Percentiles rank a stretch among this genome's conserved stretches.
These are phyloP conservation scores for Toxotes lorentzi DNA, from an alignment of 2,797 vertebrate genomes.

Conservation along the genomic window DNA sequence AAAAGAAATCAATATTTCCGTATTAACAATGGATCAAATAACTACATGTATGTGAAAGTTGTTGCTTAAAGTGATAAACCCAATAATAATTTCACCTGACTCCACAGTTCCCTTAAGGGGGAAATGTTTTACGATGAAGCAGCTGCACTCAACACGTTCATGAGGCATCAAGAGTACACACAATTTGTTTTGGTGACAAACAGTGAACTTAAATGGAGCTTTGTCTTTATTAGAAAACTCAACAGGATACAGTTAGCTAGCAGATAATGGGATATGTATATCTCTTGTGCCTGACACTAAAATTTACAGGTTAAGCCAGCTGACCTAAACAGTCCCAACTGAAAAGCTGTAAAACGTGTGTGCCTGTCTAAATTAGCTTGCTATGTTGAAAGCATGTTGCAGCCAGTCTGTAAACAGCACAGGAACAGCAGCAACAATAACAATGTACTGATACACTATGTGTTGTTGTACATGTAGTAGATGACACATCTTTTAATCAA, in stretches of 20 bases:
- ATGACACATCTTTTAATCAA: background rate
- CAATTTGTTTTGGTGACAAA: background rate
- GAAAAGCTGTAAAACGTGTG: background rate
- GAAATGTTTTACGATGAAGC: background rate
- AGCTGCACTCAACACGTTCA: background rate
- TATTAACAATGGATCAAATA: constrained; percentile 7
- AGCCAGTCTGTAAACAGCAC: too few relatives aligned
- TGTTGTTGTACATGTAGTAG: background rate
- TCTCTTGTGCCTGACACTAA: too few relatives aligned
- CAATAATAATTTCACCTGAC: background rate
- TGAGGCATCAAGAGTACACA: background rate
- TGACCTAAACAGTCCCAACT: background rate
- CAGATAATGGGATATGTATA: background rate
- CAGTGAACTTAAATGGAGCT: background rate
- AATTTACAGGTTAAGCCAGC: background rate
- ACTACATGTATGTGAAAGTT: background rate
- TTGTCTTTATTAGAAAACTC: background rate
- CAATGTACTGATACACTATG: background rate
- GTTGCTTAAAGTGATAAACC: background rate
- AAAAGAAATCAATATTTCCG: constrained; percentile 1
- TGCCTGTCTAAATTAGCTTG: background rate
- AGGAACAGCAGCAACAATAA: background rate
- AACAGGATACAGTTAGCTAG: background rate
- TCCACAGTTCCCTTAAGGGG: background rate
- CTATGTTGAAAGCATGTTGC: background rate